These are phyloP conservation scores for Amphiprion ocellaris DNA, from an alignment of 2,113 vertebrate species.

Conservation along the genomic window DNA sequence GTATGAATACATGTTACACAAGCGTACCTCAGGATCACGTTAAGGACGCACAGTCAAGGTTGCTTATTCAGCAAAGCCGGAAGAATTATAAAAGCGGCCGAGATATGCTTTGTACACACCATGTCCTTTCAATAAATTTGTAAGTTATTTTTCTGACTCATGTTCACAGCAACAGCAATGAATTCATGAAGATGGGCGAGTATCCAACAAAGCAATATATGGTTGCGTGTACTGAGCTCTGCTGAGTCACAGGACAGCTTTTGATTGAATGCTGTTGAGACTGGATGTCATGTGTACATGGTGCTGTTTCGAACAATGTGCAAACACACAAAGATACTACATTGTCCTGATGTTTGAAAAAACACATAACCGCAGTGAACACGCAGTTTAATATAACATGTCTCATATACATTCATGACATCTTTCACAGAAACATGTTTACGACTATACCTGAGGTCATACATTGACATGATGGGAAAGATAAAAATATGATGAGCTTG, in stretches of 20 bases:
- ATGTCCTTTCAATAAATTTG: slow-evolving; percentile 26
- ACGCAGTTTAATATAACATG: background rate
- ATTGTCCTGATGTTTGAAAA: background rate
- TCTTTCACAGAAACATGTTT: background rate
- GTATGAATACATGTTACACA: no score
- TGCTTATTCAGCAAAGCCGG: slow-evolving; percentile 18
- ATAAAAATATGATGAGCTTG: background rate
- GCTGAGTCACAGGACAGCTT: no score
- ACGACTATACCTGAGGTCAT: no score
- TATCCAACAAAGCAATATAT: background rate
- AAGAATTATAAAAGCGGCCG: slow-evolving; percentile 7
- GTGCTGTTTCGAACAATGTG: background rate
- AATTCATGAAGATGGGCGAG: background rate
- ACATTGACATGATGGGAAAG: no score
- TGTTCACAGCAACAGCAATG: background rate
- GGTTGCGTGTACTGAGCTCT: no score
- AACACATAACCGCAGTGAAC: no score
- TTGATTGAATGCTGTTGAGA: no score
- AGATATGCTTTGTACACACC: background rate
- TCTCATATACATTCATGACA: background rate
- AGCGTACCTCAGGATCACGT: no score
- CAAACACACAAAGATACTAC: background rate
- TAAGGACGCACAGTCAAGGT: background rate
- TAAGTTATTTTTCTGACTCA: background rate
- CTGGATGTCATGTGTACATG: no score